Evolutionary conservation across 2,888 invertebrate genomes (phyloP).

Genomic region (Dynastes maya): DNA sequence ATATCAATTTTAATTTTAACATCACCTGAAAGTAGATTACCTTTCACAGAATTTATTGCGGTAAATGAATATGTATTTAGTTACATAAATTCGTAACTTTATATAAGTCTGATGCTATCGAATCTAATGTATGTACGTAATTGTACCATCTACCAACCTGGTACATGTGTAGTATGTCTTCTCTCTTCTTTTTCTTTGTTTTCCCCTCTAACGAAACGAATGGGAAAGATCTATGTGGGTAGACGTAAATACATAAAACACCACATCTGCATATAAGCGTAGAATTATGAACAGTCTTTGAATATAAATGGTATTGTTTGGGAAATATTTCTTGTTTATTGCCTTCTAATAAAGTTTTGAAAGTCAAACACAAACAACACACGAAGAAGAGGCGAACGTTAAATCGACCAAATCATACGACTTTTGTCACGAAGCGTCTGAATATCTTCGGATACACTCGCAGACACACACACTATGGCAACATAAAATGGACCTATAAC

Average conservation of each 20-base stretch:
- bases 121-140: neutral
- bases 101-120: neutral
- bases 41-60: no score
- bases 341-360: conserved; percentile 44
- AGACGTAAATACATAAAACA: conserved; percentile 35
- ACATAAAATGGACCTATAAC: conserved; percentile 29
- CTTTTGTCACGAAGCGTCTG: conserved; percentile 35
- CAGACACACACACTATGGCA: neutral
- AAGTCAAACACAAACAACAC: conserved; percentile 32
- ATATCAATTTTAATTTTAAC: neutral
- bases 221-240: conserved; percentile 22
- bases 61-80: no score
- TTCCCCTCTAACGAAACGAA: conserved; percentile 22
- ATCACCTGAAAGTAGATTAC: no score
- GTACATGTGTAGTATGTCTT: conserved; percentile 14
- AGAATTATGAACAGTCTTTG: conserved; percentile 40
- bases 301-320: conserved; percentile 42
- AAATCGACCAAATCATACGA: conserved; percentile 33
- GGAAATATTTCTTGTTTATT: conserved; percentile 38
- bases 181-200: conserved; percentile 1
- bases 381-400: conserved; percentile 38
- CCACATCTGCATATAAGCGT: conserved; percentile 43
- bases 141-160: conserved; percentile 12
- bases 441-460: neutral
- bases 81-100: no score